Evolutionary conservation across 2,797 vertebrate genomes (phyloP), one percentile per base, ranked within the genome.

Genomic region (Sebastes itinus): DNA sequence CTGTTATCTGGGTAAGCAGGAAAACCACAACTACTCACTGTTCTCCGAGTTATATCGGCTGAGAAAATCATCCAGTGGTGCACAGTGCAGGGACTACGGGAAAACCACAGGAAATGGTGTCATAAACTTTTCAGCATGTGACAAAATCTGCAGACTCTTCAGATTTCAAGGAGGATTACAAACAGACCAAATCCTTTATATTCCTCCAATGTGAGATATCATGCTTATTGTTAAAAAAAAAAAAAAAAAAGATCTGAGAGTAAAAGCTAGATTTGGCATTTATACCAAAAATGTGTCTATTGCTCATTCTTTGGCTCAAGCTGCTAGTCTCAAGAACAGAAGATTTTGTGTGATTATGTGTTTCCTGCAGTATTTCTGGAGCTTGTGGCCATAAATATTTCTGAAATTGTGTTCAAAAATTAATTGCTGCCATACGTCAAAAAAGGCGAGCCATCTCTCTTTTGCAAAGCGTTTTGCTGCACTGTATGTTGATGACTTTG

Each of bases 11-110:
- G 16, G n/a, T 32, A 5, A 32, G 18, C 49, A 46, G 38, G 32
- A 65, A 77, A 88, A 64, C 49, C 49, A 68, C 74, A 71, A 27
- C n/a, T 63, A 46, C 66, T 60, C 3, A 10, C 61, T 63, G 55
- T 49, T 22, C 9, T 55, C 49, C 27, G 33, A 64, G 49, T 54
- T 77, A 14, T 58, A 49, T 74, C 61, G 77, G n/a, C 61, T 75
- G 58, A 60, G 65, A 67, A 78, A 62, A 72, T 35, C 6, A 46
- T 42, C 12, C 72, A 70, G 33, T 23, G 7, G 25, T 78, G 49
- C 20, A 59, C 61, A 80, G 66, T 4, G 12, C 23, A 75, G 27
- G 35, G 32, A 66, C 28, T 59, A 23, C 76, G 46, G 49, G 22
- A 73, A 77, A 78, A 75, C 38, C 7, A 67, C 38, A 77, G 65